phyloP scores from a whole-genome alignment of 2,797 vertebrate genomes.

The Lemur catta region DNA sequence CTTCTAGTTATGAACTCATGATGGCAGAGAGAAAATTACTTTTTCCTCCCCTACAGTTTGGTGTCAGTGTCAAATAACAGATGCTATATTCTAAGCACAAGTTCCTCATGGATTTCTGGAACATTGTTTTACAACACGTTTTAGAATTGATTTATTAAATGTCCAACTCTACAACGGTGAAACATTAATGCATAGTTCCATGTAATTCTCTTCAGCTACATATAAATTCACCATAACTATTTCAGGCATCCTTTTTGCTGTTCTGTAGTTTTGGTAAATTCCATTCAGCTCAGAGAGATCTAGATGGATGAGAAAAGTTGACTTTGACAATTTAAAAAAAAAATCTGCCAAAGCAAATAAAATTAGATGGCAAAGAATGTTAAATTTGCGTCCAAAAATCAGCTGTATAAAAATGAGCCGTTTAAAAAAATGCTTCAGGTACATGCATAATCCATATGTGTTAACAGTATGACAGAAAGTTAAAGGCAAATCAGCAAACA shows the following conservation, averaged over 20 bases:
- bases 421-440: neutral
- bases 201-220: neutral
- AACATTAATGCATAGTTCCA: neutral
- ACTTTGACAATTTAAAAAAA: neutral
- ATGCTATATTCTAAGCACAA: neutral
- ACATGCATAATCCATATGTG: rapidly evolving
- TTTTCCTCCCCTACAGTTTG: neutral
- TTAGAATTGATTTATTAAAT: neutral
- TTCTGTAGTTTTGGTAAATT: neutral
- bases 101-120: neutral
- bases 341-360: neutral
- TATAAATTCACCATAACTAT: neutral
- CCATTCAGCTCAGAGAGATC: neutral
- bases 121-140: neutral
- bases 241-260: neutral
- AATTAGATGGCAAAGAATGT: neutral
- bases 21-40: neutral
- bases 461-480: neutral
- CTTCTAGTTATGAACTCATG: neutral
- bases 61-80: neutral
- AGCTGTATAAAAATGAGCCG: neutral
- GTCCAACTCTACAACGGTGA: neutral
- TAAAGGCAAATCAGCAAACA: neutral
- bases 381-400: neutral
- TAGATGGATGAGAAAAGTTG: neutral